These are phyloP conservation scores for Bergia sp. DNA, from an alignment of 92 coral and sea anemone genomes.

Conservation along the genomic window DNA sequence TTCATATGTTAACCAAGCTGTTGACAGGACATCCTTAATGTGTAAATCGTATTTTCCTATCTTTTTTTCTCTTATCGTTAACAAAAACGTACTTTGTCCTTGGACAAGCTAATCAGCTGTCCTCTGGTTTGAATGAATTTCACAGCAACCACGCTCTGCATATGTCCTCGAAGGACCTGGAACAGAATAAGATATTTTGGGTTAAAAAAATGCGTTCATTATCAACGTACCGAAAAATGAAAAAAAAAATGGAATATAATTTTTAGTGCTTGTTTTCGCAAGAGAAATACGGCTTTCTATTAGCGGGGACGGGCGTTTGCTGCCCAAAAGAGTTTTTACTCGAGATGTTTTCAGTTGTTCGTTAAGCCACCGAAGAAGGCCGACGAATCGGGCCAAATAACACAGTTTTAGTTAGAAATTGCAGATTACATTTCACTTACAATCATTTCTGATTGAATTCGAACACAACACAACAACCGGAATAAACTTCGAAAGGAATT, in stretches of 20 bases:
- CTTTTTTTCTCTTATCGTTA: not conserved
- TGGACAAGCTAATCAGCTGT: conserved; percentile 91
- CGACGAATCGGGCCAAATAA: too few species aligned
- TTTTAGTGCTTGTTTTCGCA: not conserved
- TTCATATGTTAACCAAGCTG: too few species aligned
- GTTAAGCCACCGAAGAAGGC: too few species aligned
- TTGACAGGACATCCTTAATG: not conserved
- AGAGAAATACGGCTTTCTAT: not conserved
- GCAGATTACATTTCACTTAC: too few species aligned
- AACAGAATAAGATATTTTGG: not conserved
- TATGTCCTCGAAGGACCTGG: conserved; percentile 94
- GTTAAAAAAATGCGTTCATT: not conserved
- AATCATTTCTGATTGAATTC: too few species aligned
- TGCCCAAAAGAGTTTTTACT: too few species aligned
- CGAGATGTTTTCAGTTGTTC: too few species aligned
- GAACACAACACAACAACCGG: too few species aligned
- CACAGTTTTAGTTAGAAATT: too few species aligned
- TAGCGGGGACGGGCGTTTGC: too few species aligned
- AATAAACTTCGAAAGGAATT: too few species aligned
- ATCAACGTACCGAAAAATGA: not conserved
- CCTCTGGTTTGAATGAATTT: conserved; percentile 86
- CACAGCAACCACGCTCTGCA: conserved; percentile 95
- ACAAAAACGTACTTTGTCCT: conserved; percentile 76
- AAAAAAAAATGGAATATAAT: too few species aligned
- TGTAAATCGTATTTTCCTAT: not conserved